Evolutionary conservation across 1,140 invertebrate genomes (phyloP), one percentile per base, ranked within the genome.

Genomic region (Ephestia elutella): DNA sequence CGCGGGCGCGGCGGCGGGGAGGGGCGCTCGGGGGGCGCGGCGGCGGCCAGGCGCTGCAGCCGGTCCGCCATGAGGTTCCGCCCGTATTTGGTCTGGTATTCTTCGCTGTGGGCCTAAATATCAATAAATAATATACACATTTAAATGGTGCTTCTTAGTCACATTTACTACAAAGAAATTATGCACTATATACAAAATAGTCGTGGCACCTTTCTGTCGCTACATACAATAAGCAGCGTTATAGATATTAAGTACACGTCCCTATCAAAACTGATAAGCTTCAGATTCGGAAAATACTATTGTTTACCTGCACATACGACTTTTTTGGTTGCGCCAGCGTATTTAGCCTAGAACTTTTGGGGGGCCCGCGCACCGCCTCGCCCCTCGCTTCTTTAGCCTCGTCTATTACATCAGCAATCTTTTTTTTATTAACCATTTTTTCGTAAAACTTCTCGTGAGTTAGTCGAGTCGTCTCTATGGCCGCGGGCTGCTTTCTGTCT

Each of bases 321-420:
- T 71, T 78, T 58, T 80, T 86, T 15, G 86, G 84, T 59, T 88
- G 86, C 11, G 86, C 81, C 35, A 88, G 69, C 21, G 69, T 66
- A 53, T 85, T 71, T 13, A 88, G 61, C 44, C 86, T 77, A 11
- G 79, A 69, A 51, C 57, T 68, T 64, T 76, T 83, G 5, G 78
- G 63, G 32, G 84, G 84, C 8, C 86, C 83, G 49, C 78, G 67
- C 8, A 88, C 78, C 4, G 83, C 83, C 67, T 88, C 83, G 5
- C 83, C 83, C 48, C 78, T 73, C 2, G 82, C 70, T 70, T 88
- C 86, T 65, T 83, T 86, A 0, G 68, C 77, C 60, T 86, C 83
- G 38, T 86, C 83, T 49, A 83, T 72, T 49, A 85, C 70, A 55
- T 86, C 83, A 21, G 56, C 48, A 38, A 82, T 59, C 62, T 78